Evolutionary conservation across 1,140 invertebrate species (phyloP).

Genomic region (honey bee (Apis mellifera)): DNA sequence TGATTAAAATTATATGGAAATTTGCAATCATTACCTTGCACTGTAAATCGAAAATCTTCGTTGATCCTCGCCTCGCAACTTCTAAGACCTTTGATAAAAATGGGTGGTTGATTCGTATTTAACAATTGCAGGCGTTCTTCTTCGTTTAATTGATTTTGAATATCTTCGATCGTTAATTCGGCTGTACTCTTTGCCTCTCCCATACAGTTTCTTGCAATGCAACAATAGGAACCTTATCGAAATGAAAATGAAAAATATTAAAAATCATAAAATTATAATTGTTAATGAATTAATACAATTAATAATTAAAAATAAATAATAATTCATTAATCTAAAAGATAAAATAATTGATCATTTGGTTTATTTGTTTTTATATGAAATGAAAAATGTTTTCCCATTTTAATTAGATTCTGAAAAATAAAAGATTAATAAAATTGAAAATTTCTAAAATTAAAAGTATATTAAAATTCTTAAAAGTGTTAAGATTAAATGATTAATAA

Average conservation of each 20-base stretch:
- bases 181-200: slow-evolving; percentile 93
- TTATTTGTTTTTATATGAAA: too few relatives aligned
- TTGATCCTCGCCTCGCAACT: slow-evolving; percentile 92
- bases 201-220: slow-evolving; percentile 95
- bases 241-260: neutral
- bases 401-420: too few relatives aligned
- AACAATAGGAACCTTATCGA: slow-evolving; percentile 91
- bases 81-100: slow-evolving; percentile 90
- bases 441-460: too few relatives aligned
- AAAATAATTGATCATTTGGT: too few relatives aligned
- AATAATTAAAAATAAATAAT: neutral
- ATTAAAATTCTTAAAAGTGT: too few relatives aligned
- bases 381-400: too few relatives aligned
- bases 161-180: slow-evolving; percentile 94
- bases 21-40: slow-evolving; percentile 84
- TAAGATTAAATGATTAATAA: too few relatives aligned
- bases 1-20: neutral
- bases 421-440: too few relatives aligned
- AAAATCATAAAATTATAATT: neutral
- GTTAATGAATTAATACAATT: neutral
- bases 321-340: too few relatives aligned
- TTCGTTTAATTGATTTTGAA: slow-evolving; percentile 93
- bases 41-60: slow-evolving; percentile 86
- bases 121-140: slow-evolving; percentile 90
- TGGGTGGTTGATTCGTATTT: slow-evolving; percentile 90